Conservation (phyloP, 2,888 invertebrate genomes). For the Volucella zonaria region DNA sequence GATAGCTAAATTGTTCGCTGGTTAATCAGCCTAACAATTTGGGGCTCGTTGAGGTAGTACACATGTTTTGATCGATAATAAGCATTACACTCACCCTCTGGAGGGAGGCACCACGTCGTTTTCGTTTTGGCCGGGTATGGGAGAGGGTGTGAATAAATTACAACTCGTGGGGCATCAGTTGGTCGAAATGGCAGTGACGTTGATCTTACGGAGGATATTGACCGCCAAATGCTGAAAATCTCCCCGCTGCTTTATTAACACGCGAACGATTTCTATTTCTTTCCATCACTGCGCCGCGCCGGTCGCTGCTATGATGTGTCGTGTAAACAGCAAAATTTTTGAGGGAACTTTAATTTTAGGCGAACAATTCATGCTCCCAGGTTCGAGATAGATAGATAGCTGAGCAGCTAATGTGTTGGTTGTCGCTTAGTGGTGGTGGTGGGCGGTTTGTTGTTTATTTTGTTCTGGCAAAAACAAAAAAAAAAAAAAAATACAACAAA, state of each 20-base stretch:
- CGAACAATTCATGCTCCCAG: conserved; percentile 69
- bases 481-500: too few species aligned
- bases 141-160: conserved; percentile 14
- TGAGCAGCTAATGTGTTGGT: conserved; percentile 26
- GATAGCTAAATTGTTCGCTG: conserved; percentile 30
- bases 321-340: conserved; percentile 48
- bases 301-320: conserved; percentile 2
- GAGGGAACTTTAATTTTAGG: conserved; percentile 61
- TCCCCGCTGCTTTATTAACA: conserved; percentile 1
- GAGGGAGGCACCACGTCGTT: neutral
- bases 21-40: conserved; percentile 55
- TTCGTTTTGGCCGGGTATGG: neutral
- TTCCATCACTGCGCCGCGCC: conserved; percentile 7
- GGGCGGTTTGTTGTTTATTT: conserved; percentile 31
- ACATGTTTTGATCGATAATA: conserved; percentile 22
- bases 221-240: conserved; percentile 33
- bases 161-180: neutral
- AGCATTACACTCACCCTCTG: conserved; percentile 23
- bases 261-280: conserved; percentile 34
- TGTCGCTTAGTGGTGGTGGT: conserved; percentile 34
- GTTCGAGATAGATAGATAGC: conserved; percentile 14
- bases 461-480: too few species aligned
- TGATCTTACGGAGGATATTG: conserved; percentile 56
- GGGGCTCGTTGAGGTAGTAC: conserved; percentile 54
- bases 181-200: conserved; percentile 39